phyloP scores from a whole-genome alignment of 2,797 vertebrate species.

The Neoniphon sammara region DNA sequence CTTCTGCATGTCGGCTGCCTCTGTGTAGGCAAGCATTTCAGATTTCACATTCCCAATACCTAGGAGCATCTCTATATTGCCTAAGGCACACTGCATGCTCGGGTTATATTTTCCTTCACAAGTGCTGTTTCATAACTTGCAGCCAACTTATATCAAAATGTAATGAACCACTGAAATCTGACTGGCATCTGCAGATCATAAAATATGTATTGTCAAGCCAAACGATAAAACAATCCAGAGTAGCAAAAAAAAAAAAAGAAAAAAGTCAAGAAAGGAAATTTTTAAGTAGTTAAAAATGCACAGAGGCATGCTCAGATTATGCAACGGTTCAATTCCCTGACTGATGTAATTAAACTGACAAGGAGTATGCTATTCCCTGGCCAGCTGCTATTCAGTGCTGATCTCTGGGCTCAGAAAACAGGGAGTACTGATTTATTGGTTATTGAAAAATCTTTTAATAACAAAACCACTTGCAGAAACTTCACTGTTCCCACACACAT shows the following conservation, averaged over 20 bases:
- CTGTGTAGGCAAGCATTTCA: not conserved
- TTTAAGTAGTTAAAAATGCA: not conserved
- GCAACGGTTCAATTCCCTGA: not conserved
- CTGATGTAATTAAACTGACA: constrained; percentile 32
- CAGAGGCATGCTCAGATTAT: not conserved
- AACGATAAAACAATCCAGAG: not conserved
- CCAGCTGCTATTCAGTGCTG: constrained; percentile 16
- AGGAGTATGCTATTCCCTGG: constrained; percentile 2
- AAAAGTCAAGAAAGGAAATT: too few relatives aligned
- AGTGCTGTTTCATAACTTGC: too few relatives aligned
- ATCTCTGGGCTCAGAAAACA: constrained; percentile 16
- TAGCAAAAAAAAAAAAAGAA: not conserved
- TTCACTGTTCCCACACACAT: constrained; percentile 26
- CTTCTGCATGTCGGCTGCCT: not conserved
- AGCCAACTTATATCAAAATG: not conserved
- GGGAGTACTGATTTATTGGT: constrained; percentile 30
- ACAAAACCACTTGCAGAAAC: constrained; percentile 1
- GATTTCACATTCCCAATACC: not conserved
- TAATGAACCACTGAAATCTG: not conserved
- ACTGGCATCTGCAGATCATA: not conserved
- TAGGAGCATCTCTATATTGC: not conserved
- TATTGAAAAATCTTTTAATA: constrained; percentile 27
- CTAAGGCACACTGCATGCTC: constrained; percentile 8
- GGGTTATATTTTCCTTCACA: constrained; percentile 7
- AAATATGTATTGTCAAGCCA: not conserved